Percentiles rank a stretch among this genome's conserved stretches.
phyloP scores from a whole-genome alignment of 2,113 vertebrate genomes.

The Camelus dromedarius region DNA sequence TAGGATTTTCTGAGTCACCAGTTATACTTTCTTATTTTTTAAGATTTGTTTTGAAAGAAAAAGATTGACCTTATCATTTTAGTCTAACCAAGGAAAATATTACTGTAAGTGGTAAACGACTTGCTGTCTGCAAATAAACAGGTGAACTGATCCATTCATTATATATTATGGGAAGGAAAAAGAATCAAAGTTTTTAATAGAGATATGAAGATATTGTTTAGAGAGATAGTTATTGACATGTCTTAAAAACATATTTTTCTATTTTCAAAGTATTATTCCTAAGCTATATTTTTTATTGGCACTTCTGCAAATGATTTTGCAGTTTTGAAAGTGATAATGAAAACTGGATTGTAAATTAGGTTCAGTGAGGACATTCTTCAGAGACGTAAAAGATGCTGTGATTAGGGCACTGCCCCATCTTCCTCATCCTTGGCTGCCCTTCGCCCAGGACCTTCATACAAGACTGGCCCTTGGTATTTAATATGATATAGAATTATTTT shows the following conservation, averaged over 20 bases:
- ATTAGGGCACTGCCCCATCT: not conserved
- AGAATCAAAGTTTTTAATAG: slow-evolving; percentile 62
- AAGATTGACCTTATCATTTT: slow-evolving; percentile 19
- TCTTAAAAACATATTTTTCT: slow-evolving; percentile 77
- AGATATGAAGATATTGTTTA: slow-evolving; percentile 63
- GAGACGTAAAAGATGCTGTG: not conserved
- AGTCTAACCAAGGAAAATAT: slow-evolving; percentile 65
- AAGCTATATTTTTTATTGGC: slow-evolving; percentile 72
- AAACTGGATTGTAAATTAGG: not conserved
- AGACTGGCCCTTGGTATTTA: slow-evolving; percentile 43
- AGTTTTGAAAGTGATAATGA: slow-evolving; percentile 52
- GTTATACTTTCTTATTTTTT: slow-evolving; percentile 18
- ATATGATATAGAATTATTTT: slow-evolving; percentile 51
- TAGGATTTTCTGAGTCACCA: not conserved
- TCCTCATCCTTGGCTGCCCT: not conserved
- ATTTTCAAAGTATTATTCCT: slow-evolving; percentile 75
- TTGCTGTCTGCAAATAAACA: slow-evolving; percentile 43
- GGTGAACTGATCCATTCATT: slow-evolving; percentile 13
- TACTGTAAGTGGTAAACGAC: not conserved
- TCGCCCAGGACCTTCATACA: not conserved
- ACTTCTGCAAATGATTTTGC: slow-evolving; percentile 58
- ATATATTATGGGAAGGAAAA: not conserved
- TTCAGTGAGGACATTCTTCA: not conserved
- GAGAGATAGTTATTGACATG: slow-evolving; percentile 75
- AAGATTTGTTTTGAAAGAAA: slow-evolving; percentile 60